Evolutionary conservation across 2,888 invertebrate genomes (phyloP).

Genomic region (Allacma fusca): DNA sequence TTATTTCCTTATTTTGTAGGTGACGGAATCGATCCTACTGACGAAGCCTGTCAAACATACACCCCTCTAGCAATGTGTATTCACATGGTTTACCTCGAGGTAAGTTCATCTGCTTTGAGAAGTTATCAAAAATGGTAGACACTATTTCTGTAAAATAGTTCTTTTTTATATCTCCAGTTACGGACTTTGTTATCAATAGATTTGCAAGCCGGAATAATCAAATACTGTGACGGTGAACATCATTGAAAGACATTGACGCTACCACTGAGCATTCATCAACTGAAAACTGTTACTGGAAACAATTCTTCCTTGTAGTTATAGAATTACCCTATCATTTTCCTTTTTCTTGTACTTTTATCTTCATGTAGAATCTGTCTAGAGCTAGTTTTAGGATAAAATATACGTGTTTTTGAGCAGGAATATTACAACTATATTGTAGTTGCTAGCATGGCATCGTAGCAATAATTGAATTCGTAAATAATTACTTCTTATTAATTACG

Average conservation of each 20-base stretch:
- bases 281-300: not conserved
- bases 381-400: no score
- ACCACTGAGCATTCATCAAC: no score
- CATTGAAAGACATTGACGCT: not conserved
- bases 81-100: conserved; percentile 50
- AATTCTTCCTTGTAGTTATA: no score
- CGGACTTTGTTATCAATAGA: not conserved
- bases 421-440: no score
- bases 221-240: not conserved
- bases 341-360: no score
- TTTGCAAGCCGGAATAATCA: conserved; percentile 13
- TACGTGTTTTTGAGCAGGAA: no score
- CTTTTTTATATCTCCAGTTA: not conserved
- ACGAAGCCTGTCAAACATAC: conserved; percentile 53
- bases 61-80: conserved; percentile 53
- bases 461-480: no score
- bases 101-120: conserved; percentile 23
- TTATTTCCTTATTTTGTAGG: conserved; percentile 40
- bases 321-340: no score
- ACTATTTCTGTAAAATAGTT: no score
- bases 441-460: no score
- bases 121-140: not conserved
- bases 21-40: conserved; percentile 49
- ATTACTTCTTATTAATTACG: not conserved
- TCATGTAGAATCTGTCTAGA: no score